phyloP scores from a whole-genome alignment of 1,140 invertebrate genomes.

The Apis mellifera region DNA sequence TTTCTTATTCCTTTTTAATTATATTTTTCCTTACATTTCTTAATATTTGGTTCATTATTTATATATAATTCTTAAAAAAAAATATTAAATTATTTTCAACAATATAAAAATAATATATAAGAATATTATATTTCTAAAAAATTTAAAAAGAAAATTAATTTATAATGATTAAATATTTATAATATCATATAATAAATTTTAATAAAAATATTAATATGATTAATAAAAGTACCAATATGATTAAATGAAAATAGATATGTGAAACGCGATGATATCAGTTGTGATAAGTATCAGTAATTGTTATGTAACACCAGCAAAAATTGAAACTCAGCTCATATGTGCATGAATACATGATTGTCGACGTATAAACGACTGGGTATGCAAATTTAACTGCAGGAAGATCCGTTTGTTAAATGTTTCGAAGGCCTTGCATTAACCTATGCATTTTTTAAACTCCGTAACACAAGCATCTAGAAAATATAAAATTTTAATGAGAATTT shows the following conservation, averaged over 20 bases:
- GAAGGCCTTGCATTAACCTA: constrained; percentile 62
- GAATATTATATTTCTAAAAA: neutral
- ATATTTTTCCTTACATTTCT: neutral
- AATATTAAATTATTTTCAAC: too few species aligned
- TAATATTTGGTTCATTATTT: neutral
- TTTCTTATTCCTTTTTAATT: neutral
- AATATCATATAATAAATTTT: neutral
- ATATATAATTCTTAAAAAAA: too few species aligned
- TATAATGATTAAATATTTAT: neutral
- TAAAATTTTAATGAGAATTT: neutral
- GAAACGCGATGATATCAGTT: constrained; percentile 28
- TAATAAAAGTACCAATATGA: constrained; percentile 15
- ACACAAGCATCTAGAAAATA: neutral
- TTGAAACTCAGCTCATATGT: constrained; percentile 45
- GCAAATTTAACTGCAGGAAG: constrained; percentile 77
- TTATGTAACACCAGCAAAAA: constrained; percentile 65
- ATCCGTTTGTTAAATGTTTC: constrained; percentile 69
- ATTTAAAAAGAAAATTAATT: neutral
- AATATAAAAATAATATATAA: neutral
- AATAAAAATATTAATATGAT: constrained; percentile 4
- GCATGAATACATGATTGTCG: constrained; percentile 58
- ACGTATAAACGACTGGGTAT: constrained; percentile 66
- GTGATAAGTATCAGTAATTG: constrained; percentile 52
- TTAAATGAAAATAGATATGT: constrained; percentile 27
- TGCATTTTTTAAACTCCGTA: constrained; percentile 51